phyloP scores from a whole-genome alignment of 2,888 invertebrate genomes.

The Leptinotarsa juncta region DNA sequence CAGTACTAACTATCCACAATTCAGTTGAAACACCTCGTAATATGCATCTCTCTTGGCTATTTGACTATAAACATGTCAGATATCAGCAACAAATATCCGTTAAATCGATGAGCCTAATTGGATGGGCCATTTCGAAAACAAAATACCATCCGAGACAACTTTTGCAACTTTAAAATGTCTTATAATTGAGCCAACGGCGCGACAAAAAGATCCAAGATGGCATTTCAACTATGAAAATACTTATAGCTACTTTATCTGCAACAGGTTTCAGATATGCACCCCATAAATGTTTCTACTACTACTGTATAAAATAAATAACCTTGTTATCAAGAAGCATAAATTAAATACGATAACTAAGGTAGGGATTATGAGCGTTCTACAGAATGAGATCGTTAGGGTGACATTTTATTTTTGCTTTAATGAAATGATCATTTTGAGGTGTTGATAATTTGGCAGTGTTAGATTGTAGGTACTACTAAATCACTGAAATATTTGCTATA shows the following conservation, averaged over 20 bases:
- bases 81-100: not conserved
- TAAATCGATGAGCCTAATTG: conserved; percentile 1
- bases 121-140: not conserved
- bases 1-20: no score
- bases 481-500: not conserved
- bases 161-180: not conserved
- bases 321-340: conserved; percentile 34
- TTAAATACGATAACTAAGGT: conserved; percentile 28
- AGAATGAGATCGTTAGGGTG: conserved; percentile 19
- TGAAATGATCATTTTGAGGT: not conserved
- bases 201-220: conserved; percentile 30
- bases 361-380: conserved; percentile 26
- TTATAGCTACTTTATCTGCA: conserved; percentile 32
- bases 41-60: not conserved
- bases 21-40: no score
- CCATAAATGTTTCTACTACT: conserved; percentile 33
- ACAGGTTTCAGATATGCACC: conserved; percentile 38
- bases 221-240: conserved; percentile 32
- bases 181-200: conserved; percentile 22
- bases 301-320: conserved; percentile 29
- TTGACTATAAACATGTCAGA: not conserved
- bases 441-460: not conserved
- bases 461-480: not conserved
- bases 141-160: not conserved
- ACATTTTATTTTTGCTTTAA: conserved; percentile 7